These are phyloP conservation scores for Avahi laniger DNA, from an alignment of 2,797 vertebrate species.

Conservation along the genomic window DNA sequence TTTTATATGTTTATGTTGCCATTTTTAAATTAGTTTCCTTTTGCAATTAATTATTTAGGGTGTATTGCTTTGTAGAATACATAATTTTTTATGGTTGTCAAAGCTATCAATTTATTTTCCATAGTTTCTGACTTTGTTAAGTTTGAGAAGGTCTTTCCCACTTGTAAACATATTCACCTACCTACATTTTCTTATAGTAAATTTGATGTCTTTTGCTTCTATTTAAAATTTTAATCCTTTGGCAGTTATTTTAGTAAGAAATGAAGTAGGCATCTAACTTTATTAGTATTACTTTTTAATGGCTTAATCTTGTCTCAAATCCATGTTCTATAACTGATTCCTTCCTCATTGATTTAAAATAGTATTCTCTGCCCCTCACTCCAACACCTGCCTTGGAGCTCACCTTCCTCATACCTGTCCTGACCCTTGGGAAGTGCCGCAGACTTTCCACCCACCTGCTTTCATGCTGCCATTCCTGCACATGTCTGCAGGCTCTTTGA, in stretches of 20 bases:
- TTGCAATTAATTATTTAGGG: neutral
- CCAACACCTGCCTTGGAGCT: neutral
- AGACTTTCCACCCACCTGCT: neutral
- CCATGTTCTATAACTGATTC: neutral
- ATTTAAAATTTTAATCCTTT: constrained; percentile 13
- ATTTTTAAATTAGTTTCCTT: neutral
- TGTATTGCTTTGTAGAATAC: neutral
- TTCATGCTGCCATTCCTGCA: neutral
- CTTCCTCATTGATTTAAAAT: neutral
- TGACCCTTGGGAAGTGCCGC: neutral
- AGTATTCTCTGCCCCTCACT: neutral
- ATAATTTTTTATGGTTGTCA: neutral
- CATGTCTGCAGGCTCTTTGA: neutral
- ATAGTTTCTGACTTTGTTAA: neutral
- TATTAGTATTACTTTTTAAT: neutral
- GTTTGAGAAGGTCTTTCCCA: neutral
- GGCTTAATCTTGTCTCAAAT: neutral
- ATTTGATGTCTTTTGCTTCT: neutral
- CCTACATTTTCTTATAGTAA: neutral
- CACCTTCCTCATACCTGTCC: neutral
- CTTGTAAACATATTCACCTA: neutral
- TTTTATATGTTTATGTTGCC: neutral
- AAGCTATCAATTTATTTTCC: neutral
- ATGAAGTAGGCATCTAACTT: neutral
- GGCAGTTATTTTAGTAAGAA: neutral